phyloP scores from a whole-genome alignment of 2,888 invertebrate species.

The Eupithecia vulgata region DNA sequence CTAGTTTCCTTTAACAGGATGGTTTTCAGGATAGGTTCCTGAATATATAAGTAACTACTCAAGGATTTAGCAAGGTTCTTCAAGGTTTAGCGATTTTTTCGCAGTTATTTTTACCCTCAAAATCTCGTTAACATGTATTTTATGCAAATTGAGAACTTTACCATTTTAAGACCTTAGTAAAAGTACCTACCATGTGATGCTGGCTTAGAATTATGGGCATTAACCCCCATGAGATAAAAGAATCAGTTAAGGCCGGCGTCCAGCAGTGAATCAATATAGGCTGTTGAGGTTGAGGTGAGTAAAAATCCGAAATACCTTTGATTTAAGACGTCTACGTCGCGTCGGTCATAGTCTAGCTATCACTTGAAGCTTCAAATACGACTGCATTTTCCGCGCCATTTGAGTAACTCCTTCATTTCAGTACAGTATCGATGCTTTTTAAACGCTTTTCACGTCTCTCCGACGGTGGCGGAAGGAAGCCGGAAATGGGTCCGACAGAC shows the following conservation, averaged over 20 bases:
- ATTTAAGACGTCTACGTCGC: not conserved
- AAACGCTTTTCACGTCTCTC: constrained; percentile 18
- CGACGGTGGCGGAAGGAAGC: constrained; percentile 12
- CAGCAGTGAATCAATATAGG: no score
- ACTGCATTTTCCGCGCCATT: not conserved
- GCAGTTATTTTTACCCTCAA: no score
- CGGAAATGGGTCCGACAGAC: constrained; percentile 22
- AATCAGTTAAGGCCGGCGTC: no score
- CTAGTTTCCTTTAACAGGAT: not conserved
- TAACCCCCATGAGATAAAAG: no score
- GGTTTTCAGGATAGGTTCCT: not conserved
- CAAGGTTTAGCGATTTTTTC: no score
- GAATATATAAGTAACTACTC: not conserved
- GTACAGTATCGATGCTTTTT: constrained; percentile 8
- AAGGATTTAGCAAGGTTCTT: no score
- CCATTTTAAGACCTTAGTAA: no score
- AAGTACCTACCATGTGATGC: no score
- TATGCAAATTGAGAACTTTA: no score
- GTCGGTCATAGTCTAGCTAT: not conserved
- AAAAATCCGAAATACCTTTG: not conserved
- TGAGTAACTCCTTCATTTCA: not conserved
- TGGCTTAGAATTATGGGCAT: no score
- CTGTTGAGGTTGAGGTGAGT: no score
- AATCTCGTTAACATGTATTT: no score
- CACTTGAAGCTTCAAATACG: not conserved